Conservation (phyloP, 2,113 vertebrate genomes). For the Nerophis lumbriciformis region DNA sequence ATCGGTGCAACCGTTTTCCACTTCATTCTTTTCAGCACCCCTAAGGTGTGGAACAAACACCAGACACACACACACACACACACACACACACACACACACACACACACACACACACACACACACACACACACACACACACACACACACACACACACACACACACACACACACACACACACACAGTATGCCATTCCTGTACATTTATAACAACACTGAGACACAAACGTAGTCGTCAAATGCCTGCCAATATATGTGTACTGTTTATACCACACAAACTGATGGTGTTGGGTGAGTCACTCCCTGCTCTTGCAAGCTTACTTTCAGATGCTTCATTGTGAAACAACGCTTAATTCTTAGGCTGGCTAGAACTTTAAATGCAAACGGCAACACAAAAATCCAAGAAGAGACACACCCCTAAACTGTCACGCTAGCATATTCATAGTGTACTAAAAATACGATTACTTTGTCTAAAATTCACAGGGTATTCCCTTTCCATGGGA, state of each 20-base stretch:
- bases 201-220: slow-evolving; percentile 1
- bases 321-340: slow-evolving; percentile 21
- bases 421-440: slow-evolving; percentile 21
- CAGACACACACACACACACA: slow-evolving; percentile 9
- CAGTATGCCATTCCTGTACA: background rate
- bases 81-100: slow-evolving; percentile 26
- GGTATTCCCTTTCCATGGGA: slow-evolving; percentile 60
- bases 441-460: slow-evolving; percentile 28
- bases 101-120: slow-evolving; percentile 17
- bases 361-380: slow-evolving; percentile 6
- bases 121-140: slow-evolving; percentile 22
- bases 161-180: slow-evolving; percentile 20
- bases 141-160: slow-evolving; percentile 12
- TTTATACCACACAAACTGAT: slow-evolving; percentile 25
- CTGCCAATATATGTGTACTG: slow-evolving; percentile 25
- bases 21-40: slow-evolving; percentile 39
- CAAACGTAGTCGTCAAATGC: background rate
- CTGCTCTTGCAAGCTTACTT: slow-evolving; percentile 52
- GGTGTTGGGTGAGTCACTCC: slow-evolving; percentile 53
- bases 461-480: slow-evolving; percentile 52
- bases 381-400: slow-evolving; percentile 20
- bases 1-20: slow-evolving; percentile 42
- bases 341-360: background rate
- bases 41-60: slow-evolving; percentile 10
- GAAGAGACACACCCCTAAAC: slow-evolving; percentile 31